Conservation (phyloP, 2,888 invertebrate species). For the Incurvaria masculella region DNA sequence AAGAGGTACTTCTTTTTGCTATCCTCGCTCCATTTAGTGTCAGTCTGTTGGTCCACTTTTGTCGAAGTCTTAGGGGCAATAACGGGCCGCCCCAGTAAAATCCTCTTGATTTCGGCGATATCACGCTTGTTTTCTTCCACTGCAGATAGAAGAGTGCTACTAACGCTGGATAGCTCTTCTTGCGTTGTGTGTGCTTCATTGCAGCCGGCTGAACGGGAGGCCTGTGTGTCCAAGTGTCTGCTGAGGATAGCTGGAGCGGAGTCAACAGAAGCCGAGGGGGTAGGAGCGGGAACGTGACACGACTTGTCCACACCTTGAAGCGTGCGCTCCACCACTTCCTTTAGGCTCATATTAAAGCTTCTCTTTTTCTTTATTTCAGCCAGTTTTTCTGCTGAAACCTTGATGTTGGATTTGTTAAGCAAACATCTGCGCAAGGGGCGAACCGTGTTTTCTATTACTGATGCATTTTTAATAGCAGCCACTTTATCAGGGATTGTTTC, state of each 20-base stretch:
- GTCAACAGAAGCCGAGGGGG: neutral
- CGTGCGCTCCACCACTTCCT: conserved; percentile 36
- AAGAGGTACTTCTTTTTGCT: conserved; percentile 33
- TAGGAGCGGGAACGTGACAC: neutral
- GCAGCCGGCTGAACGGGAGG: neutral
- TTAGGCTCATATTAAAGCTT: conserved; percentile 41
- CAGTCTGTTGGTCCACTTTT: conserved; percentile 22
- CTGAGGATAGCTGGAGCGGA: no score
- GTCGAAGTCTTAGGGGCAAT: conserved; percentile 16
- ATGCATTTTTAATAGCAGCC: neutral
- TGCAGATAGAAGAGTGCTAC: conserved; percentile 31
- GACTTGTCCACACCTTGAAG: conserved; percentile 28
- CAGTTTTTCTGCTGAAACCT: conserved; percentile 23
- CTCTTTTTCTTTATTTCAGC: conserved; percentile 42
- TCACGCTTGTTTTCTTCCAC: conserved; percentile 38
- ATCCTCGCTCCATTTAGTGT: conserved; percentile 22
- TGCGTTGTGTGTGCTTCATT: neutral
- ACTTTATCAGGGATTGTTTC: conserved; percentile 20
- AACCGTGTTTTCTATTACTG: conserved; percentile 23
- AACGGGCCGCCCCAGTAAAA: neutral
- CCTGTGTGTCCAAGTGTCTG: no score
- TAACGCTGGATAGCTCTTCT: conserved; percentile 25
- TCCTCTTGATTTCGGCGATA: conserved; percentile 29
- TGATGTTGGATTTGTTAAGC: neutral
- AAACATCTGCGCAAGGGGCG: neutral